Evolutionary conservation across 2,797 vertebrate genomes (phyloP).

Genomic region (Catamblyrhynchus diadema): DNA sequence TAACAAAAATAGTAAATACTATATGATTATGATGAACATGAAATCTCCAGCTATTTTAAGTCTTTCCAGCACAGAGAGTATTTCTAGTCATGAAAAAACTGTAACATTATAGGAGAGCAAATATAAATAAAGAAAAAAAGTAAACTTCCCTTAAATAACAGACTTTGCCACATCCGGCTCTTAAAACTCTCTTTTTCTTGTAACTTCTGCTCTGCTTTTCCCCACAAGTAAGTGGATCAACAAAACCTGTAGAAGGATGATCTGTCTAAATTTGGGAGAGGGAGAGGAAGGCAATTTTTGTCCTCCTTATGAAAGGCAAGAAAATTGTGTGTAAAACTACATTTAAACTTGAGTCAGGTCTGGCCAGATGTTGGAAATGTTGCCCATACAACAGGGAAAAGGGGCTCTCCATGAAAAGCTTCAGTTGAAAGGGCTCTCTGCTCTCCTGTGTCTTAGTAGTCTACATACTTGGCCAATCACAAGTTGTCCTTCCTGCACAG

Average conservation of each 20-base stretch:
- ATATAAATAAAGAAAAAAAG: background rate
- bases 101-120: background rate
- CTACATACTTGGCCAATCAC: background rate
- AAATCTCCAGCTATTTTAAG: background rate
- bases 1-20: background rate
- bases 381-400: background rate
- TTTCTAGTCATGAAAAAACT: background rate
- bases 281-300: background rate
- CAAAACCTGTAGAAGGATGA: background rate
- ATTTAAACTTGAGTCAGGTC: background rate
- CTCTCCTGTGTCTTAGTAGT: background rate
- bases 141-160: background rate
- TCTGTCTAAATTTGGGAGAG: background rate
- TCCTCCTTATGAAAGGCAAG: background rate
- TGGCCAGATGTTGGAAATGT: background rate
- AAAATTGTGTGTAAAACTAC: background rate
- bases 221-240: background rate
- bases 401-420: background rate
- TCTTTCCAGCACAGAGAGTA: background rate
- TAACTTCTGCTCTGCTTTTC: background rate
- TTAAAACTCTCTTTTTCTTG: background rate
- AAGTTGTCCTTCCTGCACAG: background rate
- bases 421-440: background rate
- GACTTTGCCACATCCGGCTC: accelerated
- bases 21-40: background rate